Conservation (phyloP, 2,113 vertebrate genomes). For the Siphamia tubifer region DNA sequence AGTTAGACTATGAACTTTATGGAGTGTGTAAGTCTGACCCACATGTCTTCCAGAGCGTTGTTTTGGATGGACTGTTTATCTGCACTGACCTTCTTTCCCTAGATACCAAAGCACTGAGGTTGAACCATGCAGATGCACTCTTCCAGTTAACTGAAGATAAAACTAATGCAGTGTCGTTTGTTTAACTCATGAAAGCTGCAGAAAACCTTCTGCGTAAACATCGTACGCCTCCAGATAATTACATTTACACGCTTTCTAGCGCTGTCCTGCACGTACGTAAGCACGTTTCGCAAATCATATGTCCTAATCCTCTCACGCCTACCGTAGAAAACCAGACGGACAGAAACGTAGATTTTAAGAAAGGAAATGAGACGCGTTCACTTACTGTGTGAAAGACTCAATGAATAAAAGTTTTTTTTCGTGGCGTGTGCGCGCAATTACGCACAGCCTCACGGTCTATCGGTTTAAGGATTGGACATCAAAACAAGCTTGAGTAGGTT, state of each 20-base stretch:
- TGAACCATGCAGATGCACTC: background rate
- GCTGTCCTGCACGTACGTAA: constrained; percentile 51
- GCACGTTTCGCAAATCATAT: constrained; percentile 66
- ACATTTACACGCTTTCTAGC: constrained; percentile 42
- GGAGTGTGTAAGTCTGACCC: background rate
- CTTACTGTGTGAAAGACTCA: background rate
- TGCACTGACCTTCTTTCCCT: background rate
- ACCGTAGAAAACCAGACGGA: background rate
- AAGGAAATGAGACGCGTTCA: constrained; percentile 27
- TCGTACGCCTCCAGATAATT: constrained; percentile 40
- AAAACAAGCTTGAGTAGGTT: background rate
- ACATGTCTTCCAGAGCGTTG: background rate
- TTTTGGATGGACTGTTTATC: background rate
- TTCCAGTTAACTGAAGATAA: too few species aligned
- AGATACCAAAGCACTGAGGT: background rate
- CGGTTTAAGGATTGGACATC: background rate
- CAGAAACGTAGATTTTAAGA: constrained; percentile 31
- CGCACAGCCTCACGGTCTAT: background rate
- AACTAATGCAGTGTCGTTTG: too few species aligned
- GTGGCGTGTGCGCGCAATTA: constrained; percentile 32
- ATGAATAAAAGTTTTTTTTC: background rate
- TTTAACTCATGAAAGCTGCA: background rate
- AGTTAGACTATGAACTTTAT: background rate
- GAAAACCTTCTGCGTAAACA: constrained; percentile 17
- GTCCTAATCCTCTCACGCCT: constrained; percentile 52